Evolutionary conservation across 2,888 invertebrate genomes (phyloP).

Genomic region (Drosophila lacicola): DNA sequence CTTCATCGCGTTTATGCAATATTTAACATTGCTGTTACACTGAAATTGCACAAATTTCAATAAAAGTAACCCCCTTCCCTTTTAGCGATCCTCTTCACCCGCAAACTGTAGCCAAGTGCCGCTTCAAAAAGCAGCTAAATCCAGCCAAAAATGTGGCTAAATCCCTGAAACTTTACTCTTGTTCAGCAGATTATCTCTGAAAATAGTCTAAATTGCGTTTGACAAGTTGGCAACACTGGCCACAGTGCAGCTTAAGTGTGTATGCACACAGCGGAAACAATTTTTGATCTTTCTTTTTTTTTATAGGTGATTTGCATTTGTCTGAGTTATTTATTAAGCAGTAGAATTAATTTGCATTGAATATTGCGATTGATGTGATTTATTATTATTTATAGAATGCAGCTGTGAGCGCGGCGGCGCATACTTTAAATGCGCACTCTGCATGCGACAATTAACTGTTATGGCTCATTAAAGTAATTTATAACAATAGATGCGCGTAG

Average conservation of each 20-base stretch:
- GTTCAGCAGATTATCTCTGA: no score
- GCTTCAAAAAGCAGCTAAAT: no score
- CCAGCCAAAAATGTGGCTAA: no score
- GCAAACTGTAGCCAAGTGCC: no score
- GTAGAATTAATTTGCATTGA: constrained; percentile 7
- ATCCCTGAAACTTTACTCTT: no score
- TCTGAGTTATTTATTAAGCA: constrained; percentile 10
- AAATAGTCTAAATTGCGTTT: no score
- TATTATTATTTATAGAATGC: constrained; percentile 6
- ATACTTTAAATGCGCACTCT: constrained; percentile 2
- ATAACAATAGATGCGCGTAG: constrained; percentile 27
- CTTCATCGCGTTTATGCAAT: no score
- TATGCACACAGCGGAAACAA: not conserved
- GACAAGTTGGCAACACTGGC: not conserved
- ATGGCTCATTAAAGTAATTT: constrained; percentile 23
- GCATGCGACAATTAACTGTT: constrained; percentile 12
- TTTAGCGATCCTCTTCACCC: no score
- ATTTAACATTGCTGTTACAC: no score
- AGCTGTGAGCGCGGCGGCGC: not conserved
- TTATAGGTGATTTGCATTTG: not conserved
- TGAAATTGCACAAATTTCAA: no score
- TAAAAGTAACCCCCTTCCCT: no score
- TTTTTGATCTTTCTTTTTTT: not conserved
- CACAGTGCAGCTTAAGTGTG: not conserved
- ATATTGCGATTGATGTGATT: constrained; percentile 16